A percentile compares a stretch with the other conserved stretches of the same genome.
phyloP scores from a whole-genome alignment of 2,113 vertebrate species.

The Phoenicopterus ruber region DNA sequence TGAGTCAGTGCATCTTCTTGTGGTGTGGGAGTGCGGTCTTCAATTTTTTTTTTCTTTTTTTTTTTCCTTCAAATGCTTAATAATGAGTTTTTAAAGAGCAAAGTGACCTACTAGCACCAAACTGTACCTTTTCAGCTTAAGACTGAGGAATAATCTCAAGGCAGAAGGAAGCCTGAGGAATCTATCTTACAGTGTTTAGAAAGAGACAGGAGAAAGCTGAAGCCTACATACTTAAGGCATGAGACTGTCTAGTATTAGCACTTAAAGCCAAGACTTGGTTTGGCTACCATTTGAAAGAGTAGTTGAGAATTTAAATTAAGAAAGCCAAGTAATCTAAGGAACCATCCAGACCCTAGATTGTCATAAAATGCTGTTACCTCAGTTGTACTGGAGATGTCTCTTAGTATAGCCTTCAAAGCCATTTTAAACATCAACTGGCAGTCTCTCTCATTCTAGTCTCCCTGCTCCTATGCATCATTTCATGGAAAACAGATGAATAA shows the following conservation, averaged over 20 bases:
- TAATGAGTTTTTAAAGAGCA: background rate
- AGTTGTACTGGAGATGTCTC: background rate
- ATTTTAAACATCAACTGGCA: background rate
- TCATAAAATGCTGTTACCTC: background rate
- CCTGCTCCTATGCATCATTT: background rate
- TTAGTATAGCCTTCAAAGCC: background rate
- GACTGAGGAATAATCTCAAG: background rate
- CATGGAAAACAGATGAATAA: background rate
- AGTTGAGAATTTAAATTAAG: background rate
- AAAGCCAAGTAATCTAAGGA: background rate
- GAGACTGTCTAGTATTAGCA: background rate
- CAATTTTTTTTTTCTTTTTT: background rate
- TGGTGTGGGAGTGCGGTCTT: background rate
- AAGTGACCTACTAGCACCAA: background rate
- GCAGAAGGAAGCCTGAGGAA: background rate
- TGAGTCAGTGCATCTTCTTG: background rate
- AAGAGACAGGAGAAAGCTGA: background rate
- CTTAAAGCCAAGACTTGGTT: background rate
- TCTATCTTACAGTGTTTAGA: background rate
- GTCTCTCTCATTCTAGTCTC: background rate
- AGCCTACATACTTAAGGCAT: background rate
- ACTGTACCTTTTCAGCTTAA: background rate
- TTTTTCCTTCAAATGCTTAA: background rate
- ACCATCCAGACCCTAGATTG: background rate
- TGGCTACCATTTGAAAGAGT: background rate